phyloP scores from a whole-genome alignment of 2,888 invertebrate species.

The Eudasyphora cyanicolor region DNA sequence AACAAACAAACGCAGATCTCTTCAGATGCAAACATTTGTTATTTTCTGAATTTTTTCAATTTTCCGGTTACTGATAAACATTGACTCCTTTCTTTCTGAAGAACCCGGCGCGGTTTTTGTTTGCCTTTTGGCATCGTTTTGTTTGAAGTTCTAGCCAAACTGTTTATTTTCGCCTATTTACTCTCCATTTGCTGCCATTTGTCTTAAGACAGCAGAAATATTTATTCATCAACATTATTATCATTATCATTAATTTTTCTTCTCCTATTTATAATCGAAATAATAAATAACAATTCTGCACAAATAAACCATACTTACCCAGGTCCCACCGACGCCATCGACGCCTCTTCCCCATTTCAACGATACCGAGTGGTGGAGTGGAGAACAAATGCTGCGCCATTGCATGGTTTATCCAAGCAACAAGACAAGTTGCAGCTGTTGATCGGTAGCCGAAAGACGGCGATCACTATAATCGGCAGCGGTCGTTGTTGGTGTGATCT shows the following conservation, averaged over 20 bases:
- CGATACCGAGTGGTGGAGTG: neutral
- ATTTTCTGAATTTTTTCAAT: neutral
- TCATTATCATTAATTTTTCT: slow-evolving; percentile 32
- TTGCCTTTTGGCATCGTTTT: neutral
- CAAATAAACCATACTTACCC: slow-evolving; percentile 43
- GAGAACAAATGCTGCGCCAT: slow-evolving; percentile 38
- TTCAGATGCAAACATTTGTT: slow-evolving; percentile 49
- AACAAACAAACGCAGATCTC: neutral
- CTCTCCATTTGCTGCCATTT: slow-evolving; percentile 56
- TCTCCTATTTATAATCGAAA: slow-evolving; percentile 48
- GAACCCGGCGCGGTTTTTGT: neutral
- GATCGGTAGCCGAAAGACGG: slow-evolving; percentile 29
- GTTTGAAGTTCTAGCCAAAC: neutral
- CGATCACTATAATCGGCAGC: slow-evolving; percentile 3
- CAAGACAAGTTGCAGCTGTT: slow-evolving; percentile 55
- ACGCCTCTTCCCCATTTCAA: neutral
- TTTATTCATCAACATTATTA: slow-evolving; percentile 45
- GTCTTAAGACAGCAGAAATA: slow-evolving; percentile 49
- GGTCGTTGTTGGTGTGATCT: neutral
- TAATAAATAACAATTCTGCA: slow-evolving; percentile 56
- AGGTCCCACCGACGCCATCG: neutral
- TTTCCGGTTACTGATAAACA: slow-evolving; percentile 14
- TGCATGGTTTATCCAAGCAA: slow-evolving; percentile 23
- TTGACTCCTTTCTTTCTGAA: slow-evolving; percentile 6
- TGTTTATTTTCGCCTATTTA: slow-evolving; percentile 28